phyloP scores from a whole-genome alignment of 2,888 invertebrate genomes.

The Ophion obscuratus region DNA sequence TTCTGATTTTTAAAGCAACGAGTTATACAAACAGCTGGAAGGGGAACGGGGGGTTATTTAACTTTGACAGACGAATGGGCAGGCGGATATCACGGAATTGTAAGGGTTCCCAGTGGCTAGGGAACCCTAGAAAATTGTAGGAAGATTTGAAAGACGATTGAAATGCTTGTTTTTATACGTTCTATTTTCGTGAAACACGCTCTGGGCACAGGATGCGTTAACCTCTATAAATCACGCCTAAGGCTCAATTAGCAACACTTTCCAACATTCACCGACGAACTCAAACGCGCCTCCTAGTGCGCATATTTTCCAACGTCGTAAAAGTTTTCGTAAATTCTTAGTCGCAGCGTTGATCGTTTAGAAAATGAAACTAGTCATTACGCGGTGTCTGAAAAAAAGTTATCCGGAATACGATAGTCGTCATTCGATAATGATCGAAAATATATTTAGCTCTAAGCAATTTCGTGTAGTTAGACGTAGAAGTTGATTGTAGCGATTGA shows the following conservation, averaged over 20 bases:
- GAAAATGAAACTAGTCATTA: slow-evolving; percentile 34
- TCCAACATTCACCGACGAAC: slow-evolving; percentile 42
- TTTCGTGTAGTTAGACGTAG: background rate
- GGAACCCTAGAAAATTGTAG: background rate
- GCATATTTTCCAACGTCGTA: slow-evolving; percentile 12
- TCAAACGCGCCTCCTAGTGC: slow-evolving; percentile 9
- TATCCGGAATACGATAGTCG: slow-evolving; percentile 51
- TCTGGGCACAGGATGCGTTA: slow-evolving; percentile 24
- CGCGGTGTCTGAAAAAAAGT: background rate
- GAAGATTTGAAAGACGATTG: background rate
- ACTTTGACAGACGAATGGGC: background rate
- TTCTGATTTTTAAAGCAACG: background rate
- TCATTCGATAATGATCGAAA: slow-evolving; percentile 53
- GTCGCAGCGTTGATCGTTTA: slow-evolving; percentile 28
- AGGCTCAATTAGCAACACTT: slow-evolving; percentile 61
- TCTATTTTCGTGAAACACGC: background rate
- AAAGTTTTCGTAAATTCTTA: slow-evolving; percentile 43
- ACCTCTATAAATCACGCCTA: slow-evolving; percentile 41
- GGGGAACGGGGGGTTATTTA: background rate
- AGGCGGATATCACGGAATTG: background rate
- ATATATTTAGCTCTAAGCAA: slow-evolving; percentile 9
- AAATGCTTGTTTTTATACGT: background rate
- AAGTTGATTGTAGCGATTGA: background rate
- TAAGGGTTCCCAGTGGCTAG: background rate
- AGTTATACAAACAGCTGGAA: background rate